Evolutionary conservation across 2,888 invertebrate species (phyloP), one percentile per base, ranked within the genome.

Genomic region (Laspeyria flexula): DNA sequence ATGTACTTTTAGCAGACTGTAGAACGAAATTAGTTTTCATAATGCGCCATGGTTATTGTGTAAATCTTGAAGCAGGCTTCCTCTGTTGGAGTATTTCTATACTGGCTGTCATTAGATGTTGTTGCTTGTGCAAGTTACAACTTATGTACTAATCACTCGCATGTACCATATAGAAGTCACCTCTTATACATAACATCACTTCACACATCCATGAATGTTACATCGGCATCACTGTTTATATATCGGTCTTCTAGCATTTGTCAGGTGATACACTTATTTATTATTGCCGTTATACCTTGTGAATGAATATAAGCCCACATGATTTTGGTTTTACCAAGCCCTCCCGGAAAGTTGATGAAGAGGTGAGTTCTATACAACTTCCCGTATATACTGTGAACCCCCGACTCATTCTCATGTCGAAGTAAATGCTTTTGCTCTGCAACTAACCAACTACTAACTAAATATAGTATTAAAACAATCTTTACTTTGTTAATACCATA

Each of bases 241-340:
- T 59, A 58, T 70, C 60, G 70, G 85, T 90, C 94, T 94, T 94
- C 94, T 90, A 94, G 94, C 94, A 91, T 93, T 94, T 94, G 94
- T 92, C 94, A 94, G 94, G 94, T 78, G 91, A 93, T 89, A 93
- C 93, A 86, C 83, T 86, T 83, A 43, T 65, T 89, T 89, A 83
- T 90, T 77, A 66, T 51, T 65, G 55, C 60, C 64, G 43, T 33
- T 38, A 55, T 63, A 45, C 57, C 43, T 63, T 55, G 34, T 52
- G 35, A 49, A 43, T 54, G 55, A 45, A 45, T 56, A 47, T 48
- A 46, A 46, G 50, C 46, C 53, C 44, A 60, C 45, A 56, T 61
- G 53, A 47, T 55, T 63, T 61, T 64, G 55, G 40, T 71, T 61
- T 71, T 66, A 54, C 43, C 70, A 71, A 77, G 75, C 75, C 65